phyloP scores from a whole-genome alignment of 2,113 vertebrate species.

The Haplotaxodon microlepis region DNA sequence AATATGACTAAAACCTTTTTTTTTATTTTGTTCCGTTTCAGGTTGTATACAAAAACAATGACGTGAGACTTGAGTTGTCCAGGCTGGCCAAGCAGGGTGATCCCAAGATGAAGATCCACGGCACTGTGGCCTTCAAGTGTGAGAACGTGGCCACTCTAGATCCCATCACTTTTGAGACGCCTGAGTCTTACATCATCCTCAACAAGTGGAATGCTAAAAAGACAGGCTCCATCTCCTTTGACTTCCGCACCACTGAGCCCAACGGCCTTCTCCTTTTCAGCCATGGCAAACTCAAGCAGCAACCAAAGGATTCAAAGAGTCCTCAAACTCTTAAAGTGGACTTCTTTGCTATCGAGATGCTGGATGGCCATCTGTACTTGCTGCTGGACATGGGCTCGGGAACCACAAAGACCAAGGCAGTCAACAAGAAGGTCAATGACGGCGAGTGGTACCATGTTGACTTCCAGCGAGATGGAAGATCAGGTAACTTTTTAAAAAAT shows the following conservation, averaged over 20 bases:
- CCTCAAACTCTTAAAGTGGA: conserved; percentile 92
- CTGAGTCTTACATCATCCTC: conserved; percentile 90
- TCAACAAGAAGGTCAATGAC: conserved; percentile 96
- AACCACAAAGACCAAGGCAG: conserved; percentile 91
- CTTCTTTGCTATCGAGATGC: conserved; percentile 98
- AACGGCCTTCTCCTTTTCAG: conserved; percentile 96
- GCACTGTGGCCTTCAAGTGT: conserved; percentile 96
- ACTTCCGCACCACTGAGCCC: conserved; percentile 96
- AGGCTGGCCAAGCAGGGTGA: conserved; percentile 91
- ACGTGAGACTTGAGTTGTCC: conserved; percentile 92
- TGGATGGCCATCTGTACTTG: conserved; percentile 93
- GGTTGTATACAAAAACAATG: conserved; percentile 99
- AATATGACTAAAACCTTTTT: background rate
- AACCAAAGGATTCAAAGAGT: conserved; percentile 88
- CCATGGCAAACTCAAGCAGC: conserved; percentile 90
- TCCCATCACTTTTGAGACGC: conserved; percentile 97
- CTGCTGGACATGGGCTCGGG: conserved; percentile 97
- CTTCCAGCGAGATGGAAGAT: conserved; percentile 92
- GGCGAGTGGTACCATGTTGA: conserved; percentile 99
- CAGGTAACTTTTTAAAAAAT: conserved; percentile 74
- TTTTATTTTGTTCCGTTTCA: conserved; percentile 44
- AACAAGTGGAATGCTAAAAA: conserved; percentile 99
- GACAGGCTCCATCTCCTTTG: conserved; percentile 96
- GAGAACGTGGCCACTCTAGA: conserved; percentile 96
- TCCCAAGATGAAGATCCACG: conserved; percentile 93